Percentiles rank a stretch among this genome's conserved stretches.
Conservation (phyloP, 2,113 vertebrate species). For the Sturnira hondurensis region DNA sequence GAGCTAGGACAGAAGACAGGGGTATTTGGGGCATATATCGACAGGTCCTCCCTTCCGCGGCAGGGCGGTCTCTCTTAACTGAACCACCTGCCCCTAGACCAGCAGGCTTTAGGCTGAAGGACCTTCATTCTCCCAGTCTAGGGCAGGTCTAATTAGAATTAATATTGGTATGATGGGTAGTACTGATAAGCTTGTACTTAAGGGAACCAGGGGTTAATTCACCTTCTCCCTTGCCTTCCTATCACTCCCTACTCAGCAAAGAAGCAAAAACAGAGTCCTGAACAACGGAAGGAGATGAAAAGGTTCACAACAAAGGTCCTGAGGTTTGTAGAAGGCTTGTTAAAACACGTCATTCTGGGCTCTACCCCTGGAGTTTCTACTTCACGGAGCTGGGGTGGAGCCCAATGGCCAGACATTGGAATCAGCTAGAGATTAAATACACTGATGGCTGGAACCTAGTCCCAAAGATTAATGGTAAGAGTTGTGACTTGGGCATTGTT, state of each 20-base stretch:
- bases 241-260: neutral
- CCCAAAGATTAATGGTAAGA: neutral
- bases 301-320: neutral
- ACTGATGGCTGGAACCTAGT: neutral
- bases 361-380: neutral
- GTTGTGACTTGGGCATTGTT: neutral
- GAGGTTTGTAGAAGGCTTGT: neutral
- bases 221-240: neutral
- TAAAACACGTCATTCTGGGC: neutral
- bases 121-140: neutral
- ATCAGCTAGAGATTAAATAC: neutral
- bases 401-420: neutral
- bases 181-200: neutral
- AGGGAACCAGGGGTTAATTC: neutral
- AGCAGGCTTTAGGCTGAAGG: neutral
- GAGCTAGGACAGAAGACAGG: neutral
- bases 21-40: constrained; percentile 44
- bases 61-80: neutral
- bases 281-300: neutral
- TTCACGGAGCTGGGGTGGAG: neutral
- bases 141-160: neutral
- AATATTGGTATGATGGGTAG: neutral
- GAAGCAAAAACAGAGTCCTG: neutral
- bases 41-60: neutral
- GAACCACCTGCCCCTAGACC: neutral